These are phyloP conservation scores for Catostylus mosaicus DNA, from an alignment of 30 jellyfish, hydroid and myxozoan species.

Conservation along the genomic window DNA sequence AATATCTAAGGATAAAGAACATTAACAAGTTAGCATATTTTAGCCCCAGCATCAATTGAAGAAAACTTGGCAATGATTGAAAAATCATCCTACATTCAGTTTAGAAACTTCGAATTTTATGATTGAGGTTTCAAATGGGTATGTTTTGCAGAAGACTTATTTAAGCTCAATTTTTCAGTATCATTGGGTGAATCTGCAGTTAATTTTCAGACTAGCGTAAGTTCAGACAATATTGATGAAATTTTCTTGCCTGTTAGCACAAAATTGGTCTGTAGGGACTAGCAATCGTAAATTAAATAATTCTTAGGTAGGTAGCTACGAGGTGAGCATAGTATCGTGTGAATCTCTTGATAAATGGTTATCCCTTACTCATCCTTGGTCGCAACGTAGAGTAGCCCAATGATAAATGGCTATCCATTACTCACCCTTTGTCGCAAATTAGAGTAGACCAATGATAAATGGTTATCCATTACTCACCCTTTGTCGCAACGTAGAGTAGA, in stretches of 20 bases:
- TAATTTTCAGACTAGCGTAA: too few relatives aligned
- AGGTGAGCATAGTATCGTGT: background rate
- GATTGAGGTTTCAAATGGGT: background rate
- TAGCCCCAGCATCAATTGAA: background rate
- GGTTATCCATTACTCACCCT: background rate
- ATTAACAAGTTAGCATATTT: too few relatives aligned
- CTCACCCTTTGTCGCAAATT: background rate
- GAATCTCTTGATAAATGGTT: background rate
- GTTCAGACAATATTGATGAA: too few relatives aligned
- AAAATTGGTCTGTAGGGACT: background rate
- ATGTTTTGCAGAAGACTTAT: background rate
- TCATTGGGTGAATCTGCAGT: too few relatives aligned
- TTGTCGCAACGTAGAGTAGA: slow-evolving; percentile 5
- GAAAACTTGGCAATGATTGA: background rate
- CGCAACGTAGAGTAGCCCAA: background rate
- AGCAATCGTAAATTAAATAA: background rate
- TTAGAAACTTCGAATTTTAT: background rate
- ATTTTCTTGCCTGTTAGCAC: too few relatives aligned
- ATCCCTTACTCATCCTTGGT: background rate
- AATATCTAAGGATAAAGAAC: background rate
- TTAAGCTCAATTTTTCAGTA: background rate
- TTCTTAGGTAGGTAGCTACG: background rate
- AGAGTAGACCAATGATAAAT: background rate
- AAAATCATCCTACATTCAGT: background rate
- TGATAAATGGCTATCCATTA: background rate